Conservation (phyloP, 2,113 vertebrate genomes). For the Lycaon pictus region DNA sequence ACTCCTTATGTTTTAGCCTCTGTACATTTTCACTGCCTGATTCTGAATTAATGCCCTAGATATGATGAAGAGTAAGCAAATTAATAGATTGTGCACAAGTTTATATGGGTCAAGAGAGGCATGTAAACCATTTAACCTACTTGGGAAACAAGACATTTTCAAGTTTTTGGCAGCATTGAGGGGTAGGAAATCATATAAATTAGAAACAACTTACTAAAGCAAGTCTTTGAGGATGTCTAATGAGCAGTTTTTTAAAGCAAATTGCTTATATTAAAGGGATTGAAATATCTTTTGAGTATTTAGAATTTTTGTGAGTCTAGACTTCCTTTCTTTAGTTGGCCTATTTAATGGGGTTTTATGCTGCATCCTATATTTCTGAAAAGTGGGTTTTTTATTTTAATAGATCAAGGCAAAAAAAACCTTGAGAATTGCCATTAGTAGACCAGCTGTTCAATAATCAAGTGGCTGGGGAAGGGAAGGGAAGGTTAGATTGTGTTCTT, state of each 20-base stretch:
- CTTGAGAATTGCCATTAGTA: background rate
- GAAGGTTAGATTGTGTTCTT: background rate
- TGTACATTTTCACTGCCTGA: background rate
- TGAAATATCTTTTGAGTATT: slow-evolving; percentile 13
- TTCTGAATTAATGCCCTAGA: background rate
- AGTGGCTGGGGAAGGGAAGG: background rate
- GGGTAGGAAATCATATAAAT: background rate
- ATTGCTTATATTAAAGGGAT: background rate
- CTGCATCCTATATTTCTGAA: background rate
- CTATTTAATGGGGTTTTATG: slow-evolving; percentile 13
- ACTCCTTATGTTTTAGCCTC: background rate
- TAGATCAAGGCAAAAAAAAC: background rate
- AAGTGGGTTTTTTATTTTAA: background rate
- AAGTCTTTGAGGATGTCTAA: background rate
- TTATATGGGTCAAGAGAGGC: background rate
- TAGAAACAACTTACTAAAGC: background rate
- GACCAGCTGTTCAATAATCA: background rate
- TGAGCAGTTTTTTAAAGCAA: background rate
- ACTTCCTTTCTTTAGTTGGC: background rate
- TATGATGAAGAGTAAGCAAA: background rate
- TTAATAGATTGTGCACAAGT: background rate
- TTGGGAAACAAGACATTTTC: slow-evolving; percentile 7
- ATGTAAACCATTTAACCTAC: background rate
- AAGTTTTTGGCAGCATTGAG: slow-evolving; percentile 8
- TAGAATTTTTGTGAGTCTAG: slow-evolving; percentile 35